phyloP scores from a whole-genome alignment of 2,888 invertebrate genomes.

The Thecophora atra region DNA sequence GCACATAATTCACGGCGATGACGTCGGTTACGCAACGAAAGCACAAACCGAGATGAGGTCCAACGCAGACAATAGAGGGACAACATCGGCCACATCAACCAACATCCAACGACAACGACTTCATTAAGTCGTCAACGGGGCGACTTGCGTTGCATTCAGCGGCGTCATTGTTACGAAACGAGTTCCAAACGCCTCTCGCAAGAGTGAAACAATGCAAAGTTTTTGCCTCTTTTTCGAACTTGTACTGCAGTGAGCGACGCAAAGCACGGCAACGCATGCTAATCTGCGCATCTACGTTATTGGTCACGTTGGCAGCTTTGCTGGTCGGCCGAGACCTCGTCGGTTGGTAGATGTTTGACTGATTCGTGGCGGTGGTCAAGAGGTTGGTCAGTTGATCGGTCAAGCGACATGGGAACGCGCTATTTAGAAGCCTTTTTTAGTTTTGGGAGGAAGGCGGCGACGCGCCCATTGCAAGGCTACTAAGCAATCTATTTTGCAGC shows the following conservation, averaged over 20 bases:
- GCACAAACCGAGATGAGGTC: not conserved
- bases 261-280: not conserved
- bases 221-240: not conserved
- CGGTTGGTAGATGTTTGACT: constrained; percentile 1
- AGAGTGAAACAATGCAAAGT: not conserved
- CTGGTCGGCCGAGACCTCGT: too few species aligned
- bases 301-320: constrained; percentile 35
- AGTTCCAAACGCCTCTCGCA: not conserved
- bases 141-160: not conserved
- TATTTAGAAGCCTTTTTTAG: not conserved
- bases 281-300: constrained; percentile 26
- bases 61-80: constrained; percentile 12
- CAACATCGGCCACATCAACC: not conserved
- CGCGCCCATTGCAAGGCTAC: too few species aligned
- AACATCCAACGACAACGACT: constrained; percentile 26
- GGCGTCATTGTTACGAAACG: not conserved
- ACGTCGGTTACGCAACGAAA: not conserved
- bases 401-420: not conserved
- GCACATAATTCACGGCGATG: not conserved
- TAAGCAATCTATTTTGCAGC: too few species aligned
- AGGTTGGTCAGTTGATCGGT: constrained; percentile 7
- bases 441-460: not conserved
- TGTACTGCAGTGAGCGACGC: not conserved
- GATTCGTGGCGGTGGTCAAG: constrained; percentile 11
- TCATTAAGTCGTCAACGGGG: constrained; percentile 19